These are phyloP conservation scores for Hydra vulgaris DNA, from an alignment of 30 jellyfish, hydroid and myxozoan genomes.

Conservation along the genomic window DNA sequence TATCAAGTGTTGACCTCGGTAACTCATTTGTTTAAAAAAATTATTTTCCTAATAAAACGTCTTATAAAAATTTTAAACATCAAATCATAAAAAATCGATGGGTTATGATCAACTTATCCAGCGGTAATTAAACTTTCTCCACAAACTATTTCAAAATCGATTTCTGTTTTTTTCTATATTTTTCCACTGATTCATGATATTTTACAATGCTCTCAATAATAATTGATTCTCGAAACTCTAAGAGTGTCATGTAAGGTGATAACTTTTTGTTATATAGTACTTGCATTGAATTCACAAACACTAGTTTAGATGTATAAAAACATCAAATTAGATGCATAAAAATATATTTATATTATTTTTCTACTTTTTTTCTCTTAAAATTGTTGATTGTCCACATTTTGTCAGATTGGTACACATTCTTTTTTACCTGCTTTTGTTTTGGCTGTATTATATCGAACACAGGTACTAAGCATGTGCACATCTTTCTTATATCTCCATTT, in stretches of 20 bases:
- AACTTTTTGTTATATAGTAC: background rate
- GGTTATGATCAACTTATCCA: too few species aligned
- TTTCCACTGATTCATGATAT: too few species aligned
- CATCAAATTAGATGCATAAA: background rate
- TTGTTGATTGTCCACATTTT: background rate
- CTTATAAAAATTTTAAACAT: too few species aligned
- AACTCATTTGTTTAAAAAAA: too few species aligned
- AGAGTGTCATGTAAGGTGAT: background rate
- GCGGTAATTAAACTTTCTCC: too few species aligned
- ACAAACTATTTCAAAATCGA: too few species aligned
- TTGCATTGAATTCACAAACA: slow-evolving; percentile 3
- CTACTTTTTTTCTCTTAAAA: background rate
- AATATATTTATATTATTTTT: background rate
- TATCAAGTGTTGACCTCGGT: too few species aligned
- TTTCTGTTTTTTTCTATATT: too few species aligned
- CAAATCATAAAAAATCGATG: too few species aligned
- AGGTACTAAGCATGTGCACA: slow-evolving; percentile 7
- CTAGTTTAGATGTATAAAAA: too few species aligned
- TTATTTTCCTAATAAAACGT: too few species aligned
- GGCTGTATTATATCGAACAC: background rate
- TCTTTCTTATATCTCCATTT: slow-evolving; percentile 11
- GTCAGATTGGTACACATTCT: background rate
- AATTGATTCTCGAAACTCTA: background rate
- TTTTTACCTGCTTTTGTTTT: background rate
- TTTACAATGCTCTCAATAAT: too few species aligned